These are phyloP conservation scores for Cheilosia variabilis DNA, from an alignment of 2,888 invertebrate genomes.

Conservation along the genomic window DNA sequence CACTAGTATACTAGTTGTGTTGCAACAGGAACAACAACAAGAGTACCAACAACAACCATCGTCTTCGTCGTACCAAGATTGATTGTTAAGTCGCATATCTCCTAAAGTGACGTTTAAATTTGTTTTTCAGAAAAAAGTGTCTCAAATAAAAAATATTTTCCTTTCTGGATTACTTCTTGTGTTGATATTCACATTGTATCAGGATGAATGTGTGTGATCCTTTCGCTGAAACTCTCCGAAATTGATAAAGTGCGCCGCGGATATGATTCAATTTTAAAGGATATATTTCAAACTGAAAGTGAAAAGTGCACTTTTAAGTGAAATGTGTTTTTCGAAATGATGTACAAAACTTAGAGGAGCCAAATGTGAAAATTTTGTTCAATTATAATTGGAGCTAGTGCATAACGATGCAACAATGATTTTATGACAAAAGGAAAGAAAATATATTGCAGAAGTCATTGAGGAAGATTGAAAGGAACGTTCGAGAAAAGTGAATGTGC, in stretches of 20 bases:
- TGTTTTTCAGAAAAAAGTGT: background rate
- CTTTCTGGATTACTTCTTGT: background rate
- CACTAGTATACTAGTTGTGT: conserved; percentile 39
- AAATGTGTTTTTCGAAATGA: conserved; percentile 11
- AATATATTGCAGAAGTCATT: background rate
- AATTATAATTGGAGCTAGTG: background rate
- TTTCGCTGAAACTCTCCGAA: background rate
- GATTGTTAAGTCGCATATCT: conserved; percentile 6
- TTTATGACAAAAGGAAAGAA: conserved; percentile 6
- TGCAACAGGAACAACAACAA: conserved; percentile 59
- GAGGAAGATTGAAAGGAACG: conserved; percentile 12
- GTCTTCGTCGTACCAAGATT: conserved; percentile 13
- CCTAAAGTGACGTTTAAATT: background rate
- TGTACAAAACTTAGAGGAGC: conserved; percentile 16
- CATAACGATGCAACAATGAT: conserved; percentile 17
- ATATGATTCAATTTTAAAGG: background rate
- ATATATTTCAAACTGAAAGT: conserved; percentile 15
- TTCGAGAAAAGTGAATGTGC: conserved; percentile 1
- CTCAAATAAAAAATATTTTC: background rate
- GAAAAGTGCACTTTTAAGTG: conserved; percentile 3
- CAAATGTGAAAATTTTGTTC: background rate
- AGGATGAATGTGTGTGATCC: conserved; percentile 9
- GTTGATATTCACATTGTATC: background rate
- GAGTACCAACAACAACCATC: conserved; percentile 24
- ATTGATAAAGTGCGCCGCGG: conserved; percentile 15